Conservation (phyloP, 2,797 vertebrate genomes). For the Mallotus villosus region DNA sequence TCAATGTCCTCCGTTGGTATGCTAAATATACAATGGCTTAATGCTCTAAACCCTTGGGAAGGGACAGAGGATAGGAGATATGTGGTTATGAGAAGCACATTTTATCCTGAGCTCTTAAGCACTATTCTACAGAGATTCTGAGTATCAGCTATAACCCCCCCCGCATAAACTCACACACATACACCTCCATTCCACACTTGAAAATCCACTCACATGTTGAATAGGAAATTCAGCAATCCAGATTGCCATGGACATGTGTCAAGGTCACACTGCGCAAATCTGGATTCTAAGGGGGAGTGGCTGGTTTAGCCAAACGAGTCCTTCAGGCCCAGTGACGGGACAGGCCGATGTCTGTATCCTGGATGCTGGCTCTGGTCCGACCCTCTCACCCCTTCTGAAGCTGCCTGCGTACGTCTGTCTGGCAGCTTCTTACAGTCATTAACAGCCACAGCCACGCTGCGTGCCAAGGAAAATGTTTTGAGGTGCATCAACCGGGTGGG, state of each 20-base stretch:
- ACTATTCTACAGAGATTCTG: constrained; percentile 39
- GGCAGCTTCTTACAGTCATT: background rate
- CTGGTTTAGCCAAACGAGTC: too few species aligned
- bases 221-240: background rate
- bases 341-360: too few species aligned
- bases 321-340: too few species aligned
- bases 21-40: constrained; percentile 32
- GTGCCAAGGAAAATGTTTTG: constrained; percentile 9
- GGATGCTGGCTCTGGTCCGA: too few species aligned
- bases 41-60: constrained; percentile 39
- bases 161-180: background rate
- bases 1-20: constrained; percentile 45
- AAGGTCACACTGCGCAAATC: too few species aligned
- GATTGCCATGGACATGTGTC: background rate
- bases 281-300: background rate
- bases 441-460: constrained; percentile 29
- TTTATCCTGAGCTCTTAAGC: constrained; percentile 56
- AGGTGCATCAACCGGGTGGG: background rate
- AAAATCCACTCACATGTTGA: background rate
- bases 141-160: background rate
- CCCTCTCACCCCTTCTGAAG: too few species aligned
- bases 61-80: constrained; percentile 44
- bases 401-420: background rate
- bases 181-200: background rate
- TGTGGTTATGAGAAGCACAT: constrained; percentile 45